Percentiles rank a stretch among this genome's conserved stretches.
phyloP scores from a whole-genome alignment of 2,888 invertebrate species.

The Drosophila mimica region DNA sequence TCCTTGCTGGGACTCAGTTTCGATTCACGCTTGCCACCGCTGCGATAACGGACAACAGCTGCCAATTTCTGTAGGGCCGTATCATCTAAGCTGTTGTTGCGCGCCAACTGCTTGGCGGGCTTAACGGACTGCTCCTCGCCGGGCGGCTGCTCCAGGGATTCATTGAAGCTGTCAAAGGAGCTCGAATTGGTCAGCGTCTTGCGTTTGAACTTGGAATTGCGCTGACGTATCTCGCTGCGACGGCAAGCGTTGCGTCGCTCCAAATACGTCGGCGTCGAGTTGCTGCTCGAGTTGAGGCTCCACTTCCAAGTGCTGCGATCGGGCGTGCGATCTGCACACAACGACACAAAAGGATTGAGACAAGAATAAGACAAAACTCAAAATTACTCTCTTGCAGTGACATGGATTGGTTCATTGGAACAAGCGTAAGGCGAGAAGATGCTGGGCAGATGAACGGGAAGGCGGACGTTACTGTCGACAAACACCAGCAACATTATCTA shows the following conservation, averaged over 20 bases:
- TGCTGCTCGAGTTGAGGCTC: constrained; percentile 87
- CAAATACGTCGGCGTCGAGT: constrained; percentile 94
- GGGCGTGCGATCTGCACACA: constrained; percentile 82
- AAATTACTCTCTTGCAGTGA: constrained; percentile 22
- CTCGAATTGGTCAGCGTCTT: constrained; percentile 83
- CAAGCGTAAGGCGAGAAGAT: constrained; percentile 26
- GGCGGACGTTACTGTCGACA: constrained; percentile 17
- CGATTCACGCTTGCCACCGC: constrained; percentile 37
- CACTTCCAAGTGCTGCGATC: constrained; percentile 85
- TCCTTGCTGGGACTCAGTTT: constrained; percentile 42
- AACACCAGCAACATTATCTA: constrained; percentile 55
- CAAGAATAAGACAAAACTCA: not conserved
- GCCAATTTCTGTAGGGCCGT: constrained; percentile 76
- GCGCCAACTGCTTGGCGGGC: constrained; percentile 55
- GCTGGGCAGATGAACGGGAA: constrained; percentile 27
- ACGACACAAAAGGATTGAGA: not conserved
- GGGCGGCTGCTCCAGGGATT: constrained; percentile 68
- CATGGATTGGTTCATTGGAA: not conserved
- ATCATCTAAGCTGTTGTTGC: constrained; percentile 82
- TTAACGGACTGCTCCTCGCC: constrained; percentile 42
- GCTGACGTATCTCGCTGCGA: constrained; percentile 86
- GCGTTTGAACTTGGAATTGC: constrained; percentile 84
- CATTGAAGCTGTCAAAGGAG: constrained; percentile 83
- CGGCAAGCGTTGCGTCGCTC: constrained; percentile 92
- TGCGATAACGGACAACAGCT: constrained; percentile 62